Evolutionary conservation across 2,113 vertebrate genomes (phyloP), one percentile per base, ranked within the genome.

Genomic region (Chaetodon auriga): DNA sequence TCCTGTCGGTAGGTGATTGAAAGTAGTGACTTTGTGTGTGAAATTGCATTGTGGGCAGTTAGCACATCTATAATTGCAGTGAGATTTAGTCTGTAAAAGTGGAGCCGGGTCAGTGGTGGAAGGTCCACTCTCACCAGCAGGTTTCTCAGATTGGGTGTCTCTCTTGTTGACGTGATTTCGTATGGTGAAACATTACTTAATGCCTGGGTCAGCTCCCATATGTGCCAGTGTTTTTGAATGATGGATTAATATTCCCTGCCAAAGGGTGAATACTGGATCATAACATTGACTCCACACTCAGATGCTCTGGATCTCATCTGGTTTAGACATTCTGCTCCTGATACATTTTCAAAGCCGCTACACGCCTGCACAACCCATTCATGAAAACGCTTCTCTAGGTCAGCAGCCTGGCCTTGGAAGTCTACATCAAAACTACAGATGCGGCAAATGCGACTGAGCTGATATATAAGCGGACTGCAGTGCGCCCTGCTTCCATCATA

Each of bases 401-500:
- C 49, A 53, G 49, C 19, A 21, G 19, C 16, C 7, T 53, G 49
- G 19, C 6, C 49, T 21, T 53, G 6, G 49, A 53, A 53, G 7
- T 19, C 19, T 53, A 21, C 49, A 53, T 53, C 19, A 21, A 18
- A 19, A 21, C 7, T 21, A 21, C 49, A 53, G 49, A 53, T 53
- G 6, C 48, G 1, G 6, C 16, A 14, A 49, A 49, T 49, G 15
- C 1, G 1, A 16, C 14, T 6, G 15, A 49, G 6, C 15, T 16
- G 1, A 18, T 18, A 53, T 53, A 9, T 9, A 53, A 18, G 49
- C 49, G 21, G 49, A 21, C 49, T 53, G 2, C 30, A 30, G 3
- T 30, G 30, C 84, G 86, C 45, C 38, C 63, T 53, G 45, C 79
- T 87, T 88, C 80, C 81, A 75, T 92, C 87, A 69, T 75, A 62